These are phyloP conservation scores for Patella vulgata DNA, from an alignment of 1,140 invertebrate genomes.

Conservation along the genomic window DNA sequence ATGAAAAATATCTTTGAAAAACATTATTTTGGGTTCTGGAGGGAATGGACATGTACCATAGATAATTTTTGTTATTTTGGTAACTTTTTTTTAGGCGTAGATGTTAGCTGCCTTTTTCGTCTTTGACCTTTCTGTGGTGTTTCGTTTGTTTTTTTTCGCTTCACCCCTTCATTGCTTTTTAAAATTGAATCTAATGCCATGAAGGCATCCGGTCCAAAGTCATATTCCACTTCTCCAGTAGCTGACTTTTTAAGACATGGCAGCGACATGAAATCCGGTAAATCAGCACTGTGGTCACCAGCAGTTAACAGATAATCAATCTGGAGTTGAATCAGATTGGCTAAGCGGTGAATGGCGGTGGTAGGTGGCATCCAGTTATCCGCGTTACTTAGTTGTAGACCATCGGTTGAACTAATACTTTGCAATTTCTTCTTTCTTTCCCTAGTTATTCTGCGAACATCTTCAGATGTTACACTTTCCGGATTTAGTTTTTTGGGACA, in stretches of 20 bases:
- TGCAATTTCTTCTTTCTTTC: background rate
- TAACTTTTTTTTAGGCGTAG: too few relatives aligned
- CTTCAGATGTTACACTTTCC: background rate
- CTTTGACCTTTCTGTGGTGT: too few relatives aligned
- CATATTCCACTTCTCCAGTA: conserved; percentile 12
- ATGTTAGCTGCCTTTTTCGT: too few relatives aligned
- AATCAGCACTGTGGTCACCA: background rate
- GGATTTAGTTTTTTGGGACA: conserved; percentile 8
- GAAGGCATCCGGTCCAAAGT: conserved; percentile 16
- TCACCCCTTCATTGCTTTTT: too few relatives aligned
- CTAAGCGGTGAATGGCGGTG: conserved; percentile 1
- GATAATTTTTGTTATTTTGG: too few relatives aligned
- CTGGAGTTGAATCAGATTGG: background rate
- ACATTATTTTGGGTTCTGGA: too few relatives aligned
- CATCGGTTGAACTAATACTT: too few relatives aligned
- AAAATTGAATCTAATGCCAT: too few relatives aligned
- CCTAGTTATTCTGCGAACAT: conserved; percentile 1
- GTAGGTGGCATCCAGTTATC: conserved; percentile 8
- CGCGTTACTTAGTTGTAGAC: background rate
- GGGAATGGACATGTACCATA: too few relatives aligned
- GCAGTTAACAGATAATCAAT: conserved; percentile 17
- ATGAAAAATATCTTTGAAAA: too few relatives aligned
- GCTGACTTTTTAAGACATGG: conserved; percentile 4
- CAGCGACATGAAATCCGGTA: conserved; percentile 16
- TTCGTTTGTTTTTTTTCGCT: too few relatives aligned